Conservation (phyloP, 2,888 invertebrate species). For the Aproaerema taeniolella region DNA sequence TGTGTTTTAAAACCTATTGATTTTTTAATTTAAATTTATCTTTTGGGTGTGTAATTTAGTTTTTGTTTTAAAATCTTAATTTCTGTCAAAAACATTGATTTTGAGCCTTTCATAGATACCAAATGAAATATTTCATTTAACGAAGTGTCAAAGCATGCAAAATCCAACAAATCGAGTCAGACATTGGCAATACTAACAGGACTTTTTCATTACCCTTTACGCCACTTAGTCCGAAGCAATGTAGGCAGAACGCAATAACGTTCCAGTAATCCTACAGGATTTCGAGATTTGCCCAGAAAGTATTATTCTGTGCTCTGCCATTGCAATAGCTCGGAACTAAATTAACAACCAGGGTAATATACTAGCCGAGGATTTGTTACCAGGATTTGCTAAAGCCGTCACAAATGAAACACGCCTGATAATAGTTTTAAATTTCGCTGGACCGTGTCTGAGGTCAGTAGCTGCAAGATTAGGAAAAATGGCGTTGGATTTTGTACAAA, state of each 20-base stretch:
- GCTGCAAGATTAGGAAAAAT: too few relatives aligned
- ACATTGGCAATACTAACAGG: too few relatives aligned
- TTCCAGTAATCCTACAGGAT: conserved; percentile 50
- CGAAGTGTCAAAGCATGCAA: too few relatives aligned
- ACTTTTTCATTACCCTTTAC: background rate
- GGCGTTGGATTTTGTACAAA: too few relatives aligned
- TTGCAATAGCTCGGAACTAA: conserved; percentile 42
- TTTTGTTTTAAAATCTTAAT: too few relatives aligned
- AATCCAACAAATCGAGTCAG: too few relatives aligned
- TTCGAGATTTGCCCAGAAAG: conserved; percentile 29
- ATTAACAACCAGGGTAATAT: conserved; percentile 58
- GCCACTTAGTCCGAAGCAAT: conserved; percentile 19
- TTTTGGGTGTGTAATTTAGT: too few relatives aligned
- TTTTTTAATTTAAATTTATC: too few relatives aligned
- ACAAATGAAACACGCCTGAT: conserved; percentile 6
- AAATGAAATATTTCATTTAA: too few relatives aligned
- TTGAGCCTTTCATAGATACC: too few relatives aligned
- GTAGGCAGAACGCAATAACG: conserved; percentile 45
- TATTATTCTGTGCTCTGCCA: conserved; percentile 44
- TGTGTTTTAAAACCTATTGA: too few relatives aligned
- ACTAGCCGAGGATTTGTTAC: conserved; percentile 37
- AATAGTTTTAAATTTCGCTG: conserved; percentile 10
- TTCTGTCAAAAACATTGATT: too few relatives aligned
- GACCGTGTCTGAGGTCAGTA: background rate
- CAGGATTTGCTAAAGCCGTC: conserved; percentile 22